Conservation (phyloP, 2,113 vertebrate species). For the Chascanopsetta lugubris region DNA sequence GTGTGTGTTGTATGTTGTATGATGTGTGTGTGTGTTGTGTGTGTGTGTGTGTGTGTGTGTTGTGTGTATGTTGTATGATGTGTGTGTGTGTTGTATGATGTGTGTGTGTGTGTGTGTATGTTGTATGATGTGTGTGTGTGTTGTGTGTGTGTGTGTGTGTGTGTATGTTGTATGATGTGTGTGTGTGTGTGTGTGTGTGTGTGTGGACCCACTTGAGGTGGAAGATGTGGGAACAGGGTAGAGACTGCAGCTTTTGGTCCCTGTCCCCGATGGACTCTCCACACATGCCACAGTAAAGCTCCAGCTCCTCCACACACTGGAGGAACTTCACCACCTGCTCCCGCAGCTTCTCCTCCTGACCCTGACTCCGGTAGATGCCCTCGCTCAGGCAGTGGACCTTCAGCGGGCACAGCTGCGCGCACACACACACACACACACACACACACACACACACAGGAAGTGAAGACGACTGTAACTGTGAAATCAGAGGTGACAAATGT, state of each 20-base stretch:
- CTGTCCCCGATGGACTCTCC: constrained; percentile 97
- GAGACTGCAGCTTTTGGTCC: constrained; percentile 95
- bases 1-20: too few species aligned
- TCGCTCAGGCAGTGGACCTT: constrained; percentile 94
- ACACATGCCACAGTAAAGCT: constrained; percentile 98
- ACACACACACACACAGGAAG: neutral
- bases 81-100: too few species aligned
- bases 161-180: too few species aligned
- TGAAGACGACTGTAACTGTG: neutral
- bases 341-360: constrained; percentile 87
- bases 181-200: too few species aligned
- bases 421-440: constrained; percentile 83
- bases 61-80: too few species aligned
- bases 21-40: too few species aligned
- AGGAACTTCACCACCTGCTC: constrained; percentile 96
- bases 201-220: constrained; percentile 88
- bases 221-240: constrained; percentile 98
- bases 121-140: too few species aligned
- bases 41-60: too few species aligned
- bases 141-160: too few species aligned
- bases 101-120: too few species aligned
- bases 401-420: constrained; percentile 85
- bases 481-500: constrained; percentile 28
- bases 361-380: constrained; percentile 87
- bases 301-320: constrained; percentile 96